A percentile compares a stretch with the other conserved stretches of the same genome.
Conservation (phyloP, 2,113 vertebrate genomes). For the Tricholaema leucomelas region DNA sequence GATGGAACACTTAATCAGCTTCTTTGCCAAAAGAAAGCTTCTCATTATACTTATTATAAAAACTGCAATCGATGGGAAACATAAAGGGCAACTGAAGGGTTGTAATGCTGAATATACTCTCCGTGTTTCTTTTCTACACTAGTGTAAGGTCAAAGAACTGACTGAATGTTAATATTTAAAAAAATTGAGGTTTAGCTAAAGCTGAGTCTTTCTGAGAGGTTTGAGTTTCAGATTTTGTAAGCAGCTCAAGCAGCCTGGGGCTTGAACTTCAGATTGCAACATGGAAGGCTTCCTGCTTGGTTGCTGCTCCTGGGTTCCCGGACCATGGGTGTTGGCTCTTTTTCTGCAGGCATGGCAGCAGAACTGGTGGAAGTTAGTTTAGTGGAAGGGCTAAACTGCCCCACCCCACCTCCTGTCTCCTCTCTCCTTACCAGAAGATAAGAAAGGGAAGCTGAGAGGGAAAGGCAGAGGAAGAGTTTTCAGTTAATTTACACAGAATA, state of each 20-base stretch:
- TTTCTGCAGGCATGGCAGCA: too few relatives aligned
- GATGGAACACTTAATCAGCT: slow-evolving; percentile 68
- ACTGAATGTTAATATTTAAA: background rate
- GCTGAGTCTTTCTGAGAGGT: background rate
- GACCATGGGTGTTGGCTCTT: too few relatives aligned
- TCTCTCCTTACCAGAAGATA: too few relatives aligned
- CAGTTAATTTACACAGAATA: too few relatives aligned
- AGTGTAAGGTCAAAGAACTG: background rate
- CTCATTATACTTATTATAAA: slow-evolving; percentile 32
- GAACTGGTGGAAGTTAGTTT: too few relatives aligned
- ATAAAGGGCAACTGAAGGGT: background rate
- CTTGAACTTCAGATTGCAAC: too few relatives aligned
- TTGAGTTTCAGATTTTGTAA: slow-evolving; percentile 56
- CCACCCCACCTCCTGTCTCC: too few relatives aligned
- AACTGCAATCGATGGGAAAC: slow-evolving; percentile 7
- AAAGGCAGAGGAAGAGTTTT: too few relatives aligned
- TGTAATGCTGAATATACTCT: background rate
- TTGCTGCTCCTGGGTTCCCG: too few relatives aligned
- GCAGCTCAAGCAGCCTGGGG: slow-evolving; percentile 21
- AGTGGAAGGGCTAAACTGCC: too few relatives aligned
- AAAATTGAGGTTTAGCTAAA: slow-evolving; percentile 4
- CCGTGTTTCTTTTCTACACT: background rate
- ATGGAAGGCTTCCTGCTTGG: too few relatives aligned
- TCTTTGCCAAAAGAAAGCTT: slow-evolving; percentile 58
- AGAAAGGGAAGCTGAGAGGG: too few relatives aligned